phyloP scores from a whole-genome alignment of 2,888 invertebrate species.

The Athalia rosae region DNA sequence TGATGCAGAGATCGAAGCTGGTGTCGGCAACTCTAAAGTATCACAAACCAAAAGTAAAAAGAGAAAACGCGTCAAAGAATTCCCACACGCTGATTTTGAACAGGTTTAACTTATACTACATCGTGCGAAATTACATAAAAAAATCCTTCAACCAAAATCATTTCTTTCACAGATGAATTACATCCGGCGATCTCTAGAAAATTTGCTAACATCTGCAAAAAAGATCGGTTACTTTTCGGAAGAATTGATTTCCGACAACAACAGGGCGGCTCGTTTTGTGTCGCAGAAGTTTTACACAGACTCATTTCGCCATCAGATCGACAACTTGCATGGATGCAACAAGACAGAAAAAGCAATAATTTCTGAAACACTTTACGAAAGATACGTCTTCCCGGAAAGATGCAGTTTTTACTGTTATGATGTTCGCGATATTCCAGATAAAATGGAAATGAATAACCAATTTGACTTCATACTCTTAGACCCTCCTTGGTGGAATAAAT shows the following conservation, averaged over 20 bases:
- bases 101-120: slow-evolving; percentile 51
- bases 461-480: slow-evolving; percentile 92
- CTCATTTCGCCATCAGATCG: slow-evolving; percentile 62
- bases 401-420: slow-evolving; percentile 82
- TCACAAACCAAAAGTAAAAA: slow-evolving; percentile 67
- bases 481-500: slow-evolving; percentile 98
- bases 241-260: slow-evolving; percentile 62
- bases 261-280: slow-evolving; percentile 67
- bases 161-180: slow-evolving; percentile 62
- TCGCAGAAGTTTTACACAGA: slow-evolving; percentile 71
- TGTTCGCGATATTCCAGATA: slow-evolving; percentile 77
- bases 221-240: slow-evolving; percentile 58
- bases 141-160: slow-evolving; percentile 6
- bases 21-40: slow-evolving; percentile 61
- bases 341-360: slow-evolving; percentile 74
- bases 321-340: slow-evolving; percentile 78
- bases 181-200: slow-evolving; percentile 60
- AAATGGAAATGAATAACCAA: slow-evolving; percentile 74
- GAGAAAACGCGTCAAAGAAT: slow-evolving; percentile 55
- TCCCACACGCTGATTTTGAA: slow-evolving; percentile 58
- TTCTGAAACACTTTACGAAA: slow-evolving; percentile 73
- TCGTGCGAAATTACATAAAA: neutral
- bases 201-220: slow-evolving; percentile 58
- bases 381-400: slow-evolving; percentile 81
- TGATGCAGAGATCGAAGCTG: neutral